Percentiles rank a stretch among this genome's conserved stretches.
Evolutionary conservation across 37 sponge, comb jelly and placozoan genomes (phyloP).

Genomic region (Hormiphora californensis): DNA sequence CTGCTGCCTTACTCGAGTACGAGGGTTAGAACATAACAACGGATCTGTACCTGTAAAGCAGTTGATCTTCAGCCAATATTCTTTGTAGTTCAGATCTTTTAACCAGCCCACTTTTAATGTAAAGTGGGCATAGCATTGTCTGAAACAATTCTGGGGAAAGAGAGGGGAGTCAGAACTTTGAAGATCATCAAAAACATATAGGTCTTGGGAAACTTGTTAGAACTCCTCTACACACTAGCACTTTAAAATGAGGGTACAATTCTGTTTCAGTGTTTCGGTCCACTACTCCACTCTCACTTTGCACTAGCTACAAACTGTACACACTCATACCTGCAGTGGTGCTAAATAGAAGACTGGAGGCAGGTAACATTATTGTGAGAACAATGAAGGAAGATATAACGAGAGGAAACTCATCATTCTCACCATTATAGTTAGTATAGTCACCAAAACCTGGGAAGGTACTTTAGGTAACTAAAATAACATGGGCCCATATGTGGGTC

Average conservation of each 20-base stretch:
- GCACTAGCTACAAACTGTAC: neutral
- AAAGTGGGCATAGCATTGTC: neutral
- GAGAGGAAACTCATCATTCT: neutral
- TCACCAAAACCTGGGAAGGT: slow-evolving; percentile 12
- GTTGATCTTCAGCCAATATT: slow-evolving; percentile 18
- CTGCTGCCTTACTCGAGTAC: too few species aligned
- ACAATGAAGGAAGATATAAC: slow-evolving; percentile 26
- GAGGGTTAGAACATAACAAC: too few species aligned
- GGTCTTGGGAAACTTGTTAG: too few species aligned
- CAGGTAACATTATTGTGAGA: slow-evolving; percentile 21
- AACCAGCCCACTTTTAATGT: slow-evolving; percentile 6
- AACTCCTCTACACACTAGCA: too few species aligned
- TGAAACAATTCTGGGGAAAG: slow-evolving; percentile 21
- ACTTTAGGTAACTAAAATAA: too few species aligned
- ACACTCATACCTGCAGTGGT: slow-evolving; percentile 16
- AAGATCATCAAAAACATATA: too few species aligned
- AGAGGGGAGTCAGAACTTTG: too few species aligned
- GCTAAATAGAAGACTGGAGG: slow-evolving; percentile 27
- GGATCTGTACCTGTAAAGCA: slow-evolving; percentile 4
- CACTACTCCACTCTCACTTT: too few species aligned
- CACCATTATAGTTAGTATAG: slow-evolving; percentile 18
- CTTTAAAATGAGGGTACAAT: too few species aligned
- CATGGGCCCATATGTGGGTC: too few species aligned
- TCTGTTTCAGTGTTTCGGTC: too few species aligned
- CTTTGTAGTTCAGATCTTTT: neutral